Evolutionary conservation across 2,888 invertebrate species (phyloP), one percentile per base, ranked within the genome.

Genomic region (Latrodectus elegans): DNA sequence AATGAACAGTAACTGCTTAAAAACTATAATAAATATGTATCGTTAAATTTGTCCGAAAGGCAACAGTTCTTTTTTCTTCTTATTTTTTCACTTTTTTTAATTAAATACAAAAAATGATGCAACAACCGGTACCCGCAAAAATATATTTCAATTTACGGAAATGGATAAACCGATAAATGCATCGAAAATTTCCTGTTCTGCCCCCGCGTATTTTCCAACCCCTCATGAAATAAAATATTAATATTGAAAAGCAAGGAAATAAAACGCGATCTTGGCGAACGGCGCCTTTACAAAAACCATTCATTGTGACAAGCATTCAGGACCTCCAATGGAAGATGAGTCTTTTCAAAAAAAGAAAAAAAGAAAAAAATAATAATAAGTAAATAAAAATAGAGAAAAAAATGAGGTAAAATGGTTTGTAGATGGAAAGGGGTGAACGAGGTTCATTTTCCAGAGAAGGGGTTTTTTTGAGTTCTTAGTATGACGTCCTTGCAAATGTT

Each of bases 141-240:
- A 64, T 55, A 77, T 81, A 73, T 74, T 76, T 83, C 83, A 83
- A 77, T 71, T 77, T 71, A 55, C 70, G 83, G 76, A 83, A 76
- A 76, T 22, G 76, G 83, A 83, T 77, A 73, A 76, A 77, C 83
- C 76, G 83, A 83, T 83, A 83, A 83, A 83, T 71, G 64, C 76
- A 75, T 76, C 70, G 15, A 71, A 71, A 71, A 83, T 71, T 76
- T 76, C 76, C 76, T 71, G 67, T 65, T 70, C 55, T 74, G 8
- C 73, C 72, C 22, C 51, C 4, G n/a, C 38, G 17, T 51, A 80
- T 38, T 12, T 77, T 49, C 60, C 60, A 60, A 12, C 60, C 67
- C 22, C 67, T 17, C 15, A 12, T 49, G 38, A 74, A 81, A 81
- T 73, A 81, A 81, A 81, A 67, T 65, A 73, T 64, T 38, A 74